Evolutionary conservation across 1,140 invertebrate species (phyloP).

Genomic region (Sitophilus oryzae): DNA sequence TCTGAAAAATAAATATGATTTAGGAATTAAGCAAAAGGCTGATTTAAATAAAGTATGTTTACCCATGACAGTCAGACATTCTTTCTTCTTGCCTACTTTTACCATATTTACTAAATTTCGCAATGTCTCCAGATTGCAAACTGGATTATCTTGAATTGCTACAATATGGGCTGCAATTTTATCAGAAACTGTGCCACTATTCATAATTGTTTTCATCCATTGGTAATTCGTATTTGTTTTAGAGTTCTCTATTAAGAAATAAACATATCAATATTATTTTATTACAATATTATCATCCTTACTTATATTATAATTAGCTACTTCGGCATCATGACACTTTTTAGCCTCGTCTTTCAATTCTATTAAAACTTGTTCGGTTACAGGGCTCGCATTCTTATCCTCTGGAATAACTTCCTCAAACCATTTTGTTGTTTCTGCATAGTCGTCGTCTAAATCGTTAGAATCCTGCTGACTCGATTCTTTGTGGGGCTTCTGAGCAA

Average conservation of each 20-base stretch:
- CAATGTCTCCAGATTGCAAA: slow-evolving; percentile 69
- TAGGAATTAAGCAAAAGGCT: slow-evolving; percentile 9
- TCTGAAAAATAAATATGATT: slow-evolving; percentile 44
- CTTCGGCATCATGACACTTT: slow-evolving; percentile 48
- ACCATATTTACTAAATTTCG: slow-evolving; percentile 70
- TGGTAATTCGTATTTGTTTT: slow-evolving; percentile 51
- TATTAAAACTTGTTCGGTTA: slow-evolving; percentile 48
- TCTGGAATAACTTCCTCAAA: slow-evolving; percentile 24
- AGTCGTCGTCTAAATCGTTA: slow-evolving; percentile 13
- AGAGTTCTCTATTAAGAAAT: slow-evolving; percentile 45
- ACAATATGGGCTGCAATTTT: slow-evolving; percentile 81
- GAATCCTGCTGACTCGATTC: not conserved
- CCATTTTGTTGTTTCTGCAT: slow-evolving; percentile 28
- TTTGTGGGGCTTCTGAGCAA: not conserved
- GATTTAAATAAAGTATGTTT: slow-evolving; percentile 27
- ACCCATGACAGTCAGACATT: slow-evolving; percentile 61
- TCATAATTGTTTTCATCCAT: slow-evolving; percentile 77
- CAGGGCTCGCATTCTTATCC: slow-evolving; percentile 38
- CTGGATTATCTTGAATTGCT: slow-evolving; percentile 76
- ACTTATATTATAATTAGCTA: slow-evolving; percentile 51
- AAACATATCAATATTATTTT: slow-evolving; percentile 9
- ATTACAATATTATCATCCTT: slow-evolving; percentile 32
- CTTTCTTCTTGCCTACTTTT: slow-evolving; percentile 74
- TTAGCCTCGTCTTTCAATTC: slow-evolving; percentile 55
- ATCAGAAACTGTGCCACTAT: slow-evolving; percentile 75